Conservation (phyloP, 2,113 vertebrate genomes). For the Gallinago paraguaiae region DNA sequence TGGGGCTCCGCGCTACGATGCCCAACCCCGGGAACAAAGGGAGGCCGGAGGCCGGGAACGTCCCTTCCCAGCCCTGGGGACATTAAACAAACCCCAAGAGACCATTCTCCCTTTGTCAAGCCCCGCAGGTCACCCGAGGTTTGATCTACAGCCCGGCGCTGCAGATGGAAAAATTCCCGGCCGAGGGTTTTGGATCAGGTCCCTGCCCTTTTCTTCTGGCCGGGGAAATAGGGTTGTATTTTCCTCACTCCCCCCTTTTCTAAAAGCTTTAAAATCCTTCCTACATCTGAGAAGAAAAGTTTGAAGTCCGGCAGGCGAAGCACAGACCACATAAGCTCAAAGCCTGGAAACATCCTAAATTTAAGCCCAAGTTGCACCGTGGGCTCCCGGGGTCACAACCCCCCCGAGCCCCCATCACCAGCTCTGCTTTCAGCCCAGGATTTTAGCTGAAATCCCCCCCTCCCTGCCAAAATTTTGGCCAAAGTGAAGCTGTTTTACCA, state of each 20-base stretch:
- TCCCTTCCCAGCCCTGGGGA: conserved; percentile 39
- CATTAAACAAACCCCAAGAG: conserved; percentile 56
- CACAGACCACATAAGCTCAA: background rate
- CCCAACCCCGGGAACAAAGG: conserved; percentile 22
- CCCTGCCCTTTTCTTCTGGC: background rate
- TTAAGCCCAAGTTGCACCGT: background rate
- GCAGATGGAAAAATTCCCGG: background rate
- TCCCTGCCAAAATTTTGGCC: background rate
- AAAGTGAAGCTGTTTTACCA: background rate
- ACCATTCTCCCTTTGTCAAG: conserved; percentile 27
- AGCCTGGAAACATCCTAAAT: background rate
- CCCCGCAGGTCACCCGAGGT: background rate
- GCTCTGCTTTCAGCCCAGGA: background rate
- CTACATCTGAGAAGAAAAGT: fast-evolving
- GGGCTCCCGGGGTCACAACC: background rate
- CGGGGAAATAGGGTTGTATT: background rate
- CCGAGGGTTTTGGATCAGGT: background rate
- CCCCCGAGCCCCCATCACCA: background rate
- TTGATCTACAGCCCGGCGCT: background rate
- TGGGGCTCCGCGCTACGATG: background rate
- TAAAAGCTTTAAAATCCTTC: background rate
- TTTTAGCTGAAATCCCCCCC: background rate
- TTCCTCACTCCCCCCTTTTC: background rate
- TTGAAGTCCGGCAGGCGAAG: background rate
- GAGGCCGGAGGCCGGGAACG: background rate